Percentiles rank a stretch among this genome's conserved stretches.
phyloP scores from a whole-genome alignment of 2,797 vertebrate genomes.

The Sebastes diaconus region DNA sequence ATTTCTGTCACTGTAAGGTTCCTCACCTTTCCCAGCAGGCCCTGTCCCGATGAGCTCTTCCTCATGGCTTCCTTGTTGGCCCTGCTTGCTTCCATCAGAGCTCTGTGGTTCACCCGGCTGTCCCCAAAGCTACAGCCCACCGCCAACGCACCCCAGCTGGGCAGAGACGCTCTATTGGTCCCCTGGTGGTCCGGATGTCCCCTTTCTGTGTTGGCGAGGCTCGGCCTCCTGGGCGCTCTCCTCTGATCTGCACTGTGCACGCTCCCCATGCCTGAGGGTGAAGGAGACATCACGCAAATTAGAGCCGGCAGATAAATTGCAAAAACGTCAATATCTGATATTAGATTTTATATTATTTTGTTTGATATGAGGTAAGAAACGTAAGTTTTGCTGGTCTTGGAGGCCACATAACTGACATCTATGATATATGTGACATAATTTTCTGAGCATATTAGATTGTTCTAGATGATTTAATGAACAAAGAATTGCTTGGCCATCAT shows the following conservation, averaged over 20 bases:
- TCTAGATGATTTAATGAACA: not conserved
- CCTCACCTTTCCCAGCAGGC: constrained; percentile 79
- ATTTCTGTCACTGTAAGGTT: not conserved
- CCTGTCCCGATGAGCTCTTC: constrained; percentile 81
- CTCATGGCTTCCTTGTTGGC: constrained; percentile 79
- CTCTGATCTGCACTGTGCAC: constrained; percentile 77
- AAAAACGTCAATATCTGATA: not conserved
- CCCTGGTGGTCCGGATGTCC: constrained; percentile 71
- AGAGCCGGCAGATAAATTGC: not conserved
- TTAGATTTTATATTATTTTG: not conserved
- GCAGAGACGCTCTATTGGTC: constrained; percentile 76
- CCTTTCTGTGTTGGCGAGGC: constrained; percentile 54
- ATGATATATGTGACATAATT: not conserved
- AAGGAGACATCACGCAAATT: not conserved
- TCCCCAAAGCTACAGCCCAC: constrained; percentile 67
- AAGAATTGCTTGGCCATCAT: not conserved
- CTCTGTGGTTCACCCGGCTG: constrained; percentile 61
- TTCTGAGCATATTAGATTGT: not conserved
- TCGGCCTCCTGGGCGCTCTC: constrained; percentile 76
- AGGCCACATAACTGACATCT: not conserved
- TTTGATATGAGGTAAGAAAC: not conserved
- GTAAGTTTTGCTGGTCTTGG: not conserved
- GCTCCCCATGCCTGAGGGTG: constrained; percentile 44
- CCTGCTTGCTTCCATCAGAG: constrained; percentile 74
- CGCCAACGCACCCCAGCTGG: constrained; percentile 68